Conservation (phyloP, 2,797 vertebrate genomes). For the Paguma larvata region DNA sequence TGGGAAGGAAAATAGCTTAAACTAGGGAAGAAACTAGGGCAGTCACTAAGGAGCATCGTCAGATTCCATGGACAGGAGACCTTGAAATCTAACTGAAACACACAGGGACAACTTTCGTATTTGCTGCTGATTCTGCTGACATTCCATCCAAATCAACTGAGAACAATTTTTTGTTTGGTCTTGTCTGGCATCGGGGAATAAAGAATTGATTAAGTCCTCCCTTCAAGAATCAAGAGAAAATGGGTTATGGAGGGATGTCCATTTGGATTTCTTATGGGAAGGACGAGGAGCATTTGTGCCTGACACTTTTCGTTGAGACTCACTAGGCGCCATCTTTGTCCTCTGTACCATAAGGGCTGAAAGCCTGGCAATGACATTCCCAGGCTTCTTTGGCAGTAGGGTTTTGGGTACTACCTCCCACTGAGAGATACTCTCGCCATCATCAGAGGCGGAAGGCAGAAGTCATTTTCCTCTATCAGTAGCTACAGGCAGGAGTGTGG, state of each 20-base stretch:
- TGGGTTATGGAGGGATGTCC: not conserved
- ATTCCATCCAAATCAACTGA: not conserved
- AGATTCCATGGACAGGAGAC: not conserved
- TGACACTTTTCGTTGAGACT: not conserved
- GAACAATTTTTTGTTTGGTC: not conserved
- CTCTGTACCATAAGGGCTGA: not conserved
- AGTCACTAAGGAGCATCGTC: not conserved
- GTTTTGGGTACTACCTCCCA: not conserved
- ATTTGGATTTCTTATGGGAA: not conserved
- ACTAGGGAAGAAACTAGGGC: not conserved
- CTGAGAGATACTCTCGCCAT: not conserved
- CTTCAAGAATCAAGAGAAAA: not conserved
- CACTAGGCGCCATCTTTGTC: not conserved
- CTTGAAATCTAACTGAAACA: not conserved
- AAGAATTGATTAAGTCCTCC: not conserved
- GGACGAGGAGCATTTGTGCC: not conserved
- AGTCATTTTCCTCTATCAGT: not conserved
- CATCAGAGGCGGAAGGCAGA: not conserved
- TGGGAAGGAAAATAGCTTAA: not conserved
- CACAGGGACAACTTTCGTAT: not conserved
- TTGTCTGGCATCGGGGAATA: not conserved
- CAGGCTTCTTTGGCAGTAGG: not conserved
- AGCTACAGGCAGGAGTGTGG: not conserved
- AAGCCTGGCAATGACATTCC: not conserved
- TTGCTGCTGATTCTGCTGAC: not conserved